These are phyloP conservation scores for Neomonachus schauinslandi DNA, from an alignment of 2,113 vertebrate species.

Conservation along the genomic window DNA sequence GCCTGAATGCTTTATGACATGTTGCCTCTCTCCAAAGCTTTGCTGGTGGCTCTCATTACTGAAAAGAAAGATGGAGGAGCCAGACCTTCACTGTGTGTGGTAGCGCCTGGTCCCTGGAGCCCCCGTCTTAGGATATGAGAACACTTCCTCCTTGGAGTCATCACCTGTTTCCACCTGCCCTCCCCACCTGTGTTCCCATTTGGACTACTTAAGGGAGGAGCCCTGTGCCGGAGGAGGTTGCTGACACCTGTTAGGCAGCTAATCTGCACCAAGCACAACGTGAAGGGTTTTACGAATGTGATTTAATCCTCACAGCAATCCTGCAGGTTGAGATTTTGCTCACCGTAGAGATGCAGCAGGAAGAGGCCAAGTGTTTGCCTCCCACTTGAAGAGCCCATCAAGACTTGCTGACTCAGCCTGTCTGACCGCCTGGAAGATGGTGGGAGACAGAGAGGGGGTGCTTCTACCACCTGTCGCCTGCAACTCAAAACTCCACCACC, in stretches of 20 bases:
- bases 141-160: too few species aligned
- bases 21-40: not conserved
- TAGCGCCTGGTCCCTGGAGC: not conserved
- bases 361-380: not conserved
- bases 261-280: too few species aligned
- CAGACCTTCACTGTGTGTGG: not conserved
- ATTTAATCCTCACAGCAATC: not conserved
- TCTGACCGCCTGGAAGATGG: not conserved
- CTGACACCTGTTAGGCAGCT: not conserved
- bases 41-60: not conserved
- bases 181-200: not conserved
- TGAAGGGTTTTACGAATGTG: not conserved
- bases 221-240: rapidly evolving
- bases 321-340: not conserved
- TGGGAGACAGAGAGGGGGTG: rapidly evolving
- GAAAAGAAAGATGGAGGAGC: not conserved
- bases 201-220: rapidly evolving
- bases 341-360: not conserved
- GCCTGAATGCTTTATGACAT: not conserved
- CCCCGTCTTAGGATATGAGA: not conserved
- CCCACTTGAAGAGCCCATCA: not conserved
- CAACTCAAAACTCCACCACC: not conserved
- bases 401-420: rapidly evolving
- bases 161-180: too few species aligned
- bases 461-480: not conserved